Conservation (phyloP, 2,797 vertebrate genomes). For the Crotalus adamanteus region DNA sequence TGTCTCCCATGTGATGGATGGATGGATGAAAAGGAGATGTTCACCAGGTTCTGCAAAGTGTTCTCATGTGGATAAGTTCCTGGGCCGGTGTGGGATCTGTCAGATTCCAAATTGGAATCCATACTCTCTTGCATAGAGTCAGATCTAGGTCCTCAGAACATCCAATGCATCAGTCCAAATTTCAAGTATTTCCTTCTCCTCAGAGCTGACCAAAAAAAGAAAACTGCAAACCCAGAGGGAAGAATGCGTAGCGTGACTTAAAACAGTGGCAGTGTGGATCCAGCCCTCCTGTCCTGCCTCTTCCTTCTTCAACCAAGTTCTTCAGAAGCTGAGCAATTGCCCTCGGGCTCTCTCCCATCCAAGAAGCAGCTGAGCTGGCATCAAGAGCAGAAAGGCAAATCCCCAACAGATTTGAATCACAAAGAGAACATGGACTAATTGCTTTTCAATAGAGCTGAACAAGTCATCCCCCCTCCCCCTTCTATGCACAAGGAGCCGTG, state of each 20-base stretch:
- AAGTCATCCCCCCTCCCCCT: rapidly evolving
- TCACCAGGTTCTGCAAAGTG: not conserved
- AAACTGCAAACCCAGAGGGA: conserved; percentile 29
- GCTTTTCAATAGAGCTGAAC: not conserved
- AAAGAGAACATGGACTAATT: not conserved
- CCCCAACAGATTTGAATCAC: not conserved
- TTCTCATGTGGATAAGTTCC: not conserved
- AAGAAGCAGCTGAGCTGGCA: rapidly evolving
- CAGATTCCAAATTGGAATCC: too few relatives aligned
- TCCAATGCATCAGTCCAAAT: not conserved
- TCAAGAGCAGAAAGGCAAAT: rapidly evolving
- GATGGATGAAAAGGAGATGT: not conserved
- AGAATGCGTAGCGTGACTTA: not conserved
- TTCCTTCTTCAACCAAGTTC: not conserved
- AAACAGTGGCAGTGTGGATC: not conserved
- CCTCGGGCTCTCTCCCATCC: not conserved
- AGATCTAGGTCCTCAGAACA: rapidly evolving
- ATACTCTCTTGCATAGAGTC: too few relatives aligned
- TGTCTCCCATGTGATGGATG: not conserved
- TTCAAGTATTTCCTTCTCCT: not conserved
- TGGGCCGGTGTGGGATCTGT: not conserved
- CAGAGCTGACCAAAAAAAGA: not conserved
- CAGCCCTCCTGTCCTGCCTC: not conserved
- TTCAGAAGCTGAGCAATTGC: rapidly evolving
- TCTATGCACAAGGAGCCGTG: rapidly evolving